Conservation (phyloP, 2,113 vertebrate genomes). For the Grantiella picta region DNA sequence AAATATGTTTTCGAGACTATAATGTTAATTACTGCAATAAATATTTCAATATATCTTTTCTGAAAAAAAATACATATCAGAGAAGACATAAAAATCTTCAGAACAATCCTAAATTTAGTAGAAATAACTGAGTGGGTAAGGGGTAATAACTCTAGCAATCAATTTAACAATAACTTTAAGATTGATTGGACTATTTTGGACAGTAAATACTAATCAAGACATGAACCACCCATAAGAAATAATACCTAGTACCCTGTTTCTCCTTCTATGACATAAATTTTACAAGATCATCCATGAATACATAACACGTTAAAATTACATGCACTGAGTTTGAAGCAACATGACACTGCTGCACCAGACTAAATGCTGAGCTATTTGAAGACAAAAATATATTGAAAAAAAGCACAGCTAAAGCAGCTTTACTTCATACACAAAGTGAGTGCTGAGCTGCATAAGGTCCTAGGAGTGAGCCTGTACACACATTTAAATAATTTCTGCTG, state of each 20-base stretch:
- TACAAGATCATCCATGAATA: not conserved
- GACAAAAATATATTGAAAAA: not conserved
- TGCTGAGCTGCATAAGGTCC: not conserved
- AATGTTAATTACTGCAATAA: not conserved
- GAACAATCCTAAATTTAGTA: not conserved
- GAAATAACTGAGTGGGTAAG: not conserved
- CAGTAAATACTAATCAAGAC: not conserved
- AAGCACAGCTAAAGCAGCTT: not conserved
- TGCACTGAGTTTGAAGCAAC: not conserved
- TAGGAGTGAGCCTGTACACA: not conserved
- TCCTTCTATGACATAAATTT: not conserved
- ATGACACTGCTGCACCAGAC: not conserved
- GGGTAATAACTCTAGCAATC: not conserved
- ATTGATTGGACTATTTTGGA: not conserved
- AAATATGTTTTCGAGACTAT: not conserved
- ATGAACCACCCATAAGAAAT: not conserved
- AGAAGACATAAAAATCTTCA: not conserved
- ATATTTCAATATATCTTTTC: not conserved
- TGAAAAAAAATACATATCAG: not conserved
- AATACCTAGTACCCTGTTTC: not conserved
- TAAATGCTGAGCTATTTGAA: not conserved
- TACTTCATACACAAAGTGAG: not conserved
- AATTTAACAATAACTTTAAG: not conserved
- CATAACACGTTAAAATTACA: not conserved
- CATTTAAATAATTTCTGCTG: not conserved